phyloP scores from a whole-genome alignment of 2,113 vertebrate genomes.

The Mustelus asterias region DNA sequence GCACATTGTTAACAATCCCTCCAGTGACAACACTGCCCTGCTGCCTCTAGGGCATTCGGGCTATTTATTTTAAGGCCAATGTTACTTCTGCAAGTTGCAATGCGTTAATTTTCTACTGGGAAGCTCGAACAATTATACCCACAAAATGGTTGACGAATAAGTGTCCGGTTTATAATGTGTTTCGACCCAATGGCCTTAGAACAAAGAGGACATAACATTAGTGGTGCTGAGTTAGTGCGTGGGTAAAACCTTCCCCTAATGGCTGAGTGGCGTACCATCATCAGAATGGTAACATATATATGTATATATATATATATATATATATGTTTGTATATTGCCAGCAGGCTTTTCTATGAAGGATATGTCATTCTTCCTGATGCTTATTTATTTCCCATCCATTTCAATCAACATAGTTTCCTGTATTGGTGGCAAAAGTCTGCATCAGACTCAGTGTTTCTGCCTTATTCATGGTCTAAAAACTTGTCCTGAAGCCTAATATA shows the following conservation, averaged over 20 bases:
- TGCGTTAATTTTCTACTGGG: not conserved
- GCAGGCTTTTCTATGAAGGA: constrained; percentile 9
- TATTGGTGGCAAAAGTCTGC: constrained; percentile 22
- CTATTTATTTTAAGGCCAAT: not conserved
- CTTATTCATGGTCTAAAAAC: not conserved
- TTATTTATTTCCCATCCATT: constrained; percentile 25
- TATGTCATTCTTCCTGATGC: not conserved
- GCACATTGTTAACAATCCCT: not conserved
- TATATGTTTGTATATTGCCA: not conserved
- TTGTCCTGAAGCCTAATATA: not conserved
- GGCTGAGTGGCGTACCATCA: not conserved
- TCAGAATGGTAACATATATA: not conserved
- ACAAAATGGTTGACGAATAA: not conserved
- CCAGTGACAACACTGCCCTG: not conserved
- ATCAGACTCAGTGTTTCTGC: constrained; percentile 24
- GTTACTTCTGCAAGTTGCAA: not conserved
- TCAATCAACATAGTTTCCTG: not conserved
- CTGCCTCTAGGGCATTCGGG: not conserved
- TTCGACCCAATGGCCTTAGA: constrained; percentile 9
- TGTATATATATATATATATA: not conserved
- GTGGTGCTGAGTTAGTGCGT: not conserved
- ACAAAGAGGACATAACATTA: not conserved
- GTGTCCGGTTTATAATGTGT: not conserved
- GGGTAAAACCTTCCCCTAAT: not conserved
- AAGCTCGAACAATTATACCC: not conserved